Percentiles rank a stretch among this genome's conserved stretches.
These are phyloP conservation scores for Chromis chromis DNA, from an alignment of 2,797 vertebrate species.

Conservation along the genomic window DNA sequence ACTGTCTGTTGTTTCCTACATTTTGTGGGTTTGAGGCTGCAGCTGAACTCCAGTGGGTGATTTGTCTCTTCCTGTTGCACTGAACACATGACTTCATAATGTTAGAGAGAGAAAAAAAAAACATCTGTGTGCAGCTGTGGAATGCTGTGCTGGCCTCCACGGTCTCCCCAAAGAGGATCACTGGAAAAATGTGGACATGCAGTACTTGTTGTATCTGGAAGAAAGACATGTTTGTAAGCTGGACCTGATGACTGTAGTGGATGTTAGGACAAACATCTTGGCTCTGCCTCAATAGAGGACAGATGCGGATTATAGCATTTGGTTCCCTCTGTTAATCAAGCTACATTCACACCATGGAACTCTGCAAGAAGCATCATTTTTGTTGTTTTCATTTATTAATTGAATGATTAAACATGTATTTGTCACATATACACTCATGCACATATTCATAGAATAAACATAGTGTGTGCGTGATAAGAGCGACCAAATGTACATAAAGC, in stretches of 20 bases:
- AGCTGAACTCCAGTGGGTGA: slow-evolving; percentile 45
- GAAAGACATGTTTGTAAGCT: background rate
- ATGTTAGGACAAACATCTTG: background rate
- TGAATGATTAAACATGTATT: too few species aligned
- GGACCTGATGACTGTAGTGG: background rate
- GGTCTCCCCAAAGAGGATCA: slow-evolving; percentile 26
- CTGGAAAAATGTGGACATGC: slow-evolving; percentile 52
- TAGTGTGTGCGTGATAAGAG: background rate
- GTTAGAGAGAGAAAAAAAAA: slow-evolving; percentile 30
- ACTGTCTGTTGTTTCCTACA: slow-evolving; percentile 4
- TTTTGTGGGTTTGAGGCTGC: slow-evolving; percentile 24
- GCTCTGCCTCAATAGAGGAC: background rate
- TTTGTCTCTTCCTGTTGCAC: slow-evolving; percentile 43
- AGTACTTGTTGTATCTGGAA: slow-evolving; percentile 36
- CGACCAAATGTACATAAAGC: background rate
- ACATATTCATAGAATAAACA: background rate
- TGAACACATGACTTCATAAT: slow-evolving; percentile 35
- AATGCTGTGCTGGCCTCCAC: slow-evolving; percentile 49
- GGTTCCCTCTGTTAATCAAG: background rate
- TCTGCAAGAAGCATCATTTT: too few species aligned
- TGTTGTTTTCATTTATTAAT: too few species aligned
- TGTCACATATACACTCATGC: too few species aligned
- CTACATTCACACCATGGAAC: background rate
- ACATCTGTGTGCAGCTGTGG: slow-evolving; percentile 73
- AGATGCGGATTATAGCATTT: background rate